A percentile compares a stretch with the other conserved stretches of the same genome.
Evolutionary conservation across 2,888 invertebrate species (phyloP).

Genomic region (Calameuta idolon): DNA sequence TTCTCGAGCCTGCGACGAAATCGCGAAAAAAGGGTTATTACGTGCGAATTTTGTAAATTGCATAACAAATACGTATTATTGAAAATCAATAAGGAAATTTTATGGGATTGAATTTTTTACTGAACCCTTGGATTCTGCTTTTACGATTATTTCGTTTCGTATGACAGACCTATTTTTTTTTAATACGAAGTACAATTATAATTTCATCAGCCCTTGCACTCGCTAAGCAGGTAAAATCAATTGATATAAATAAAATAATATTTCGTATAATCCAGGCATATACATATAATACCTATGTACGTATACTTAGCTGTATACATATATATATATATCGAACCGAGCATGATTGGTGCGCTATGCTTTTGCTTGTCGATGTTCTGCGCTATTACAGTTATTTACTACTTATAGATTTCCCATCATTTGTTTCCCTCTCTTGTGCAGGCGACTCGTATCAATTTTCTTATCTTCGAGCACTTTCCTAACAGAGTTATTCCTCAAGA

Average conservation of each 20-base stretch:
- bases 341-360: neutral
- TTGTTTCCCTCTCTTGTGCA: neutral
- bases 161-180: too few species aligned
- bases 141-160: neutral
- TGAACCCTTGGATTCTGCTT: neutral
- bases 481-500: neutral
- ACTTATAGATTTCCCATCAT: neutral
- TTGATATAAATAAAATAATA: neutral
- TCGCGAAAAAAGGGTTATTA: neutral
- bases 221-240: neutral
- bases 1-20: neutral
- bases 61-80: neutral
- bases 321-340: neutral
- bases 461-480: neutral
- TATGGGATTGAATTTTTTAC: neutral
- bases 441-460: neutral
- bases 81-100: neutral
- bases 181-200: too few species aligned
- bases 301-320: too few species aligned
- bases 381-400: neutral
- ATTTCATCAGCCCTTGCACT: neutral
- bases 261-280: neutral
- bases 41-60: neutral
- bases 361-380: neutral
- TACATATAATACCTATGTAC: too few species aligned